Base-by-base conservation (phyloP, 1,140 invertebrate species). In the Saccostrea echinata region DNA sequence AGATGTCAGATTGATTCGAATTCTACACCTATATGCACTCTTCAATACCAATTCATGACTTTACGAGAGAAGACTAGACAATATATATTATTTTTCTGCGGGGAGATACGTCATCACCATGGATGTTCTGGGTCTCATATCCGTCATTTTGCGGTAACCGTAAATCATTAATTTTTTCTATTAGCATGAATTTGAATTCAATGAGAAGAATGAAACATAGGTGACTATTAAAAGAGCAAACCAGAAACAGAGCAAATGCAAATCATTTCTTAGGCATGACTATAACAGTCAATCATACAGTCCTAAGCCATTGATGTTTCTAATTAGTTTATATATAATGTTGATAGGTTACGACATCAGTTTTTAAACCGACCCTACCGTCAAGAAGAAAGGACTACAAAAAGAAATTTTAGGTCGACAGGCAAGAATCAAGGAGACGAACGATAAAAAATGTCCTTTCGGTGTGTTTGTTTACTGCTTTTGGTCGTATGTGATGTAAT, bases 121-220 rank as follows among this genome's bases (percentile, higher is more conserved):
- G 68, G 68, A 76, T 76, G 68, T 27, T 30, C 30, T 76, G 16
- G 68, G 68, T 76, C 68, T 24, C 11, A 33, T 27, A 76, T 76
- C 68, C 68, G 68, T 33, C 30, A 76, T 27, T 76, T 76, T 76
- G 68, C 27, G 68, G 68, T 76, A 16, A 33, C 30, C 68, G 27
- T 76, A 76, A 76, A 76, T 76, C 68, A 76, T 76, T 76, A 16
- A 33, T 33, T 30, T 76, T 71, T 76, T 76, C 68, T 76, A 76
- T 76, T 76, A 76, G 68, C 68, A 76, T 76, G 68, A 27, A 76
- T 76, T 76, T n/a, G 16, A 64, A 64, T 64, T 64, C 57, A 64
- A 64, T 64, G 57, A 64, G 57, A n/a, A 27, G 27, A 68, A 68
- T 68, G 64, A 68, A 68, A 76, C 68, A 76, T 33, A 76, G 27